A percentile compares a stretch with the other conserved stretches of the same genome.
These are phyloP conservation scores for Argyra leucocephala DNA, from an alignment of 2,888 invertebrate genomes.

Conservation along the genomic window DNA sequence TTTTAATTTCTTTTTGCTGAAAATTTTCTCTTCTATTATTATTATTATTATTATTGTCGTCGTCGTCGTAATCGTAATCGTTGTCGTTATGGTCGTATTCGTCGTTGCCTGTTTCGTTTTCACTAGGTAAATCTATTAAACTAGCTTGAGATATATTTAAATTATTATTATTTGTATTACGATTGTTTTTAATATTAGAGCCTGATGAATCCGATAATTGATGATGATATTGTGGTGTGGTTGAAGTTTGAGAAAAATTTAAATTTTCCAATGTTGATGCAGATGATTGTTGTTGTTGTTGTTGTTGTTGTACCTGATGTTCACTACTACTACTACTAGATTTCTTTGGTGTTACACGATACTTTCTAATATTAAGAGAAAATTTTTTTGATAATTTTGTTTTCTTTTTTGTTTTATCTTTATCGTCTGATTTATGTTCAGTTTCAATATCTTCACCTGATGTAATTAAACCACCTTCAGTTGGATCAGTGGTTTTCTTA, in stretches of 20 bases:
- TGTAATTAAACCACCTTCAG: constrained; percentile 27
- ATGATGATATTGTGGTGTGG: constrained; percentile 21
- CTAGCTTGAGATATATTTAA: constrained; percentile 19
- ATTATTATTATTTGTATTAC: constrained; percentile 16
- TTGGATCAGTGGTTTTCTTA: constrained; percentile 21
- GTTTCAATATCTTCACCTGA: constrained; percentile 27
- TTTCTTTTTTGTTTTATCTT: constrained; percentile 30
- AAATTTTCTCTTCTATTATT: neutral
- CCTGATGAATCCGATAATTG: neutral
- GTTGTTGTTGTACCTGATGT: neutral
- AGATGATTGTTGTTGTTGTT: neutral
- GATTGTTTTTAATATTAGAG: neutral
- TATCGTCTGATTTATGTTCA: neutral
- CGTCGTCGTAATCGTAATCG: neutral
- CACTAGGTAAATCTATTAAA: constrained; percentile 17
- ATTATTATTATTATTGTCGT: neutral
- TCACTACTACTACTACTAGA: constrained; percentile 8
- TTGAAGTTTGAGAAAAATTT: constrained; percentile 26
- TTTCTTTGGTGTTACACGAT: constrained; percentile 30
- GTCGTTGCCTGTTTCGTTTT: neutral
- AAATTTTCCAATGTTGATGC: constrained; percentile 16
- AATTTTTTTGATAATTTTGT: constrained; percentile 34
- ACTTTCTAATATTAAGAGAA: constrained; percentile 31
- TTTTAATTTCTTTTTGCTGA: neutral
- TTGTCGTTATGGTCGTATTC: neutral